These are phyloP conservation scores for Bibio marci DNA, from an alignment of 2,888 invertebrate species.

Conservation along the genomic window DNA sequence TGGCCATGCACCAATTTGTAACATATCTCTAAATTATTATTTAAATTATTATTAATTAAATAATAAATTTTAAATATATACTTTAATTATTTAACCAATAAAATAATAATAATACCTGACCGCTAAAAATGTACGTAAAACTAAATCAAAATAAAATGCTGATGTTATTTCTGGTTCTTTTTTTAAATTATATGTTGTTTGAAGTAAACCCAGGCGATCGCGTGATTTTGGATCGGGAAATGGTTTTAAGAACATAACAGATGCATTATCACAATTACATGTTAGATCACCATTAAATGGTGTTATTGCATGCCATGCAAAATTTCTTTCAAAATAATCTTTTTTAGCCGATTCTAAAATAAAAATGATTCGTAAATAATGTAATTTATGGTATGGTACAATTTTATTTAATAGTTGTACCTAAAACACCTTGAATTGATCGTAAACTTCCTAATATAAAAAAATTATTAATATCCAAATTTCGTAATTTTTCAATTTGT, in stretches of 20 bases:
- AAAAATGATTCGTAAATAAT: background rate
- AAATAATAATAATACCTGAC: conserved; percentile 40
- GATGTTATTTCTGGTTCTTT: conserved; percentile 56
- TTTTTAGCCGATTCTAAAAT: conserved; percentile 43
- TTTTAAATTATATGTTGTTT: conserved; percentile 53
- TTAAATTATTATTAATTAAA: conserved; percentile 11
- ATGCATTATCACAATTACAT: conserved; percentile 61
- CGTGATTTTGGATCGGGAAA: conserved; percentile 43
- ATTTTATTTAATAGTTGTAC: conserved; percentile 18
- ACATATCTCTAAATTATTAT: conserved; percentile 38
- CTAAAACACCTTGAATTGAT: conserved; percentile 51
- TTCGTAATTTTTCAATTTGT: conserved; percentile 54
- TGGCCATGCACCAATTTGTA: conserved; percentile 56
- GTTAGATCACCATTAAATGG: conserved; percentile 55
- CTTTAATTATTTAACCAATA: background rate
- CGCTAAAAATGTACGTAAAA: conserved; percentile 51
- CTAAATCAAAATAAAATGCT: conserved; percentile 78
- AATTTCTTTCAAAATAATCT: conserved; percentile 65
- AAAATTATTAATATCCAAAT: conserved; percentile 76
- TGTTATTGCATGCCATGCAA: conserved; percentile 74
- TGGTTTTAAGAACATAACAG: conserved; percentile 58
- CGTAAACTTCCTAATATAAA: conserved; percentile 62
- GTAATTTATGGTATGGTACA: background rate
- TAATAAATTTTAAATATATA: background rate
- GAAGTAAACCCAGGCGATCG: conserved; percentile 50